Conservation (phyloP, 2,113 vertebrate species). For the Gorilla gorilla region DNA sequence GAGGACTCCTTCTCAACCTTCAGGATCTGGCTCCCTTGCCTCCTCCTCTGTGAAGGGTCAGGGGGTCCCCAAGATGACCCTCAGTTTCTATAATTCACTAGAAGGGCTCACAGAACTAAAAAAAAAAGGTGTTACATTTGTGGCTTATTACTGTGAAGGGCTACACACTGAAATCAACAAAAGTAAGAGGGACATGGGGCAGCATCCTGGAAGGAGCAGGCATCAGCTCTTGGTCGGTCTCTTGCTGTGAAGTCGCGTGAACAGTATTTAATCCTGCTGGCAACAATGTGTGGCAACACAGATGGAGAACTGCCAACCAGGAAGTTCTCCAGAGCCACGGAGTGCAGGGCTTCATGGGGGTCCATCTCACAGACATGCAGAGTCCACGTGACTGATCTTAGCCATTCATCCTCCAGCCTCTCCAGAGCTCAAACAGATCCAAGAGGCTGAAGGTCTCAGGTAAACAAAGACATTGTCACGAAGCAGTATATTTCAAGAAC, state of each 20-base stretch:
- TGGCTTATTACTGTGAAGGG: neutral
- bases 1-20: neutral
- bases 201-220: neutral
- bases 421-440: neutral
- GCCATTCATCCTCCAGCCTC: neutral
- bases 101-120: neutral
- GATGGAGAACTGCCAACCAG: neutral
- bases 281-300: neutral
- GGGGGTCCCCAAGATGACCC: neutral
- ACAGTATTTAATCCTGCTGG: neutral
- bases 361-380: neutral
- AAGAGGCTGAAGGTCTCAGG: neutral
- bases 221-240: fast-evolving
- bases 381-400: neutral
- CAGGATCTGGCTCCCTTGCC: neutral
- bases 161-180: neutral
- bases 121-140: neutral
- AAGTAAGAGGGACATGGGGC: neutral
- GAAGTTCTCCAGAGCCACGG: neutral
- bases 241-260: neutral
- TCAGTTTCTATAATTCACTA: neutral
- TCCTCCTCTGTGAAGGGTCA: neutral
- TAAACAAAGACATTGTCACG: neutral
- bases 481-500: neutral
- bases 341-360: neutral